These are phyloP conservation scores for Tapera naevia DNA, from an alignment of 2,797 vertebrate species.

Conservation along the genomic window DNA sequence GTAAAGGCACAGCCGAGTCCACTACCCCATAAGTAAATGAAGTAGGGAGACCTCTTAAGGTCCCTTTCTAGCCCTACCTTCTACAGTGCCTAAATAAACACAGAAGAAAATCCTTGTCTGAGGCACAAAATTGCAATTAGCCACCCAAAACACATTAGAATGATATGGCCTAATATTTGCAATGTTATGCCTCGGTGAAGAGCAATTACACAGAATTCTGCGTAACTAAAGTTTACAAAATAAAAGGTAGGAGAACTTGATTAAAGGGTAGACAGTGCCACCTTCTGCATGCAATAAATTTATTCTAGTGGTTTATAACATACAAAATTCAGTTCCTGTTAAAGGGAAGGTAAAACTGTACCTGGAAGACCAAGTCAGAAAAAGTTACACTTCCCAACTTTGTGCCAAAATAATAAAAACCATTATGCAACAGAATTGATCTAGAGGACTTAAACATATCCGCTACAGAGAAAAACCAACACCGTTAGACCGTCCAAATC, in stretches of 20 bases:
- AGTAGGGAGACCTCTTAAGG: constrained; percentile 14
- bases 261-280: constrained; percentile 84
- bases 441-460: not conserved
- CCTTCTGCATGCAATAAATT: constrained; percentile 80
- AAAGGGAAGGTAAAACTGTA: not conserved
- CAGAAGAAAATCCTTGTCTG: not conserved
- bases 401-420: not conserved
- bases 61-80: not conserved
- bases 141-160: not conserved
- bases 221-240: constrained; percentile 62
- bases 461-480: not conserved
- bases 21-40: not conserved
- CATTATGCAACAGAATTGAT: not conserved
- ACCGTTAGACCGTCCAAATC: not conserved
- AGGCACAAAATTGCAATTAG: not conserved
- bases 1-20: not conserved
- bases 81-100: fast-evolving
- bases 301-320: constrained; percentile 26
- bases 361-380: not conserved
- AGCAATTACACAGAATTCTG: constrained; percentile 11
- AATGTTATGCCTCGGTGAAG: not conserved
- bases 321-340: constrained; percentile 28
- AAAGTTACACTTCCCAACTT: not conserved
- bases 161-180: not conserved
- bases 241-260: constrained; percentile 68